These are phyloP conservation scores for Myiopsitta monachus DNA, from an alignment of 2,113 vertebrate genomes.

Conservation along the genomic window DNA sequence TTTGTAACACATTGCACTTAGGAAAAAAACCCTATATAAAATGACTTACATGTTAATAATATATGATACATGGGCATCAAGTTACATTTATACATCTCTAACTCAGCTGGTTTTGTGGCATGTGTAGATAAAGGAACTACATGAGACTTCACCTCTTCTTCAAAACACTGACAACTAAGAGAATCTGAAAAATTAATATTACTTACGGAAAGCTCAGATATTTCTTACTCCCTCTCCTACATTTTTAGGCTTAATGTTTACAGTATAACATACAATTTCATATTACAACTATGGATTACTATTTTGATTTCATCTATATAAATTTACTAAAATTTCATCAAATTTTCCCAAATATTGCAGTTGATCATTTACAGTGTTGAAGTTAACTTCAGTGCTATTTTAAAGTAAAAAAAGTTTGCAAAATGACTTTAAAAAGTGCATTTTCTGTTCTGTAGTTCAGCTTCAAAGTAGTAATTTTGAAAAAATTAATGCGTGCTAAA, in stretches of 20 bases:
- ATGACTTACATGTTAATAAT: conserved; percentile 70
- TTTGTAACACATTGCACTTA: conserved; percentile 81
- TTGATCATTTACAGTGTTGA: conserved; percentile 81
- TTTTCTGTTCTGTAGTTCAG: conserved; percentile 72
- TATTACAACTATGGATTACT: conserved; percentile 66
- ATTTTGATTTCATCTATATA: conserved; percentile 55
- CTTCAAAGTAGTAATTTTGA: conserved; percentile 54
- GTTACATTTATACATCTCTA: conserved; percentile 42
- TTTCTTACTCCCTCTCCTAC: conserved; percentile 57
- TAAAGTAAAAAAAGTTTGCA: conserved; percentile 77
- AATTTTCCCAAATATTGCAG: conserved; percentile 80
- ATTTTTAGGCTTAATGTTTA: conserved; percentile 56
- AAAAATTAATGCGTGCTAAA: conserved; percentile 67
- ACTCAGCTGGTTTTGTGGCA: conserved; percentile 60
- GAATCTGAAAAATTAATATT: conserved; percentile 56
- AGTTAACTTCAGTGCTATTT: conserved; percentile 90
- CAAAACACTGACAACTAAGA: background rate
- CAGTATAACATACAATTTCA: conserved; percentile 31
- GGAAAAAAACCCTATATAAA: conserved; percentile 42
- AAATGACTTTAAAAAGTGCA: conserved; percentile 80
- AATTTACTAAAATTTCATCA: conserved; percentile 73
- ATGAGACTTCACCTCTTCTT: conserved; percentile 22
- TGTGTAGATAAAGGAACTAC: conserved; percentile 32
- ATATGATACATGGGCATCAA: conserved; percentile 52
- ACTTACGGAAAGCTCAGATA: conserved; percentile 60